Evolutionary conservation across 53 echinoderm and acorn worm genomes (phyloP), one percentile per base, ranked within the genome.

Genomic region (Holothuria leucospilota): DNA sequence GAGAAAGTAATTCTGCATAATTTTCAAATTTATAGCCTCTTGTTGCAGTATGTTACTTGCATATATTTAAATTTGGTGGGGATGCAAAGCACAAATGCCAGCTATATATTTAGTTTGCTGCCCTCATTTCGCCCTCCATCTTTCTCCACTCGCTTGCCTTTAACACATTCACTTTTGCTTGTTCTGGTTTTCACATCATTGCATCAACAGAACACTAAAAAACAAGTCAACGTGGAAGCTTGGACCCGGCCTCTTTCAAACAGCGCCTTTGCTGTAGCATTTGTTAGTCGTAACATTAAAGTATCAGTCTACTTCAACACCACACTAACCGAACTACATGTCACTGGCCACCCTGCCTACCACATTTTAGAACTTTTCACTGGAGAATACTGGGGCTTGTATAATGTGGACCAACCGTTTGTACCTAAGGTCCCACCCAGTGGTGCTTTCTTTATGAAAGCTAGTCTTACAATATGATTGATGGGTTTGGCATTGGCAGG

Each of bases 251-350:
- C 84, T 39, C 66, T 93, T 12, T 69, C 78, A 16, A 58, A 65
- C 23, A 39, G 70, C 24, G 71, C 53, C 41, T 88, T 62, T 27
- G 85, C 88, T 11, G 84, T 88, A 13, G 88, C 87, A 0, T 66
- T 93, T 59, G 39, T 88, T 66, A 93, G 87, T 62, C 85, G 93
- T 13, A 84, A 81, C 68, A 69, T 85, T 53, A 90, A 88, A 63
- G 29, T 80, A 2, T 85, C 88, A 1, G 39, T 85, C 20, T 72
- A 83, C 23, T 70, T 90, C 71, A 90, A 83, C 53, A 80, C 90
- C 9, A 93, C 90, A 12, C 64, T 93, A 49, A 80, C 79, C 8
- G 56, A 91, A 23, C 88, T 93, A 46, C 58, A 79, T 40, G 69
- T 88, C 40, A 69, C 87, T 21, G 42, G 29, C 18, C 28, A 68